A percentile compares a stretch with the other conserved stretches of the same genome.
Conservation (phyloP, 2,888 invertebrate species). For the Leptopilina syphax region DNA sequence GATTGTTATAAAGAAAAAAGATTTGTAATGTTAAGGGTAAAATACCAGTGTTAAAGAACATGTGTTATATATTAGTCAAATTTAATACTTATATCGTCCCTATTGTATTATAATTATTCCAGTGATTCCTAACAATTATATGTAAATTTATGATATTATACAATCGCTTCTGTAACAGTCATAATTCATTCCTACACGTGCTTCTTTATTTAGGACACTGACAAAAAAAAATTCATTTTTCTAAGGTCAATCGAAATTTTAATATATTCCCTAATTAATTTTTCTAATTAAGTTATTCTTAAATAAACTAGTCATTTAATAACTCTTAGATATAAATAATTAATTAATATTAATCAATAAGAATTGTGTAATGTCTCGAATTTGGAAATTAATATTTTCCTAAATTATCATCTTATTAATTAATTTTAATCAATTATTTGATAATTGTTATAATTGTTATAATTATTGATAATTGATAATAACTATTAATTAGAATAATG, state of each 20-base stretch:
- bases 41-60: not conserved
- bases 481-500: no score
- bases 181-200: not conserved
- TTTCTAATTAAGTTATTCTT: not conserved
- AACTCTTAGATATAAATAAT: not conserved
- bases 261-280: not conserved
- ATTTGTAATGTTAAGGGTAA: not conserved
- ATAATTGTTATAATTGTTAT: no score
- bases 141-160: slow-evolving; percentile 3
- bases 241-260: slow-evolving; percentile 5
- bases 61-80: slow-evolving; percentile 3
- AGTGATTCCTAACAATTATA: slow-evolving; percentile 1
- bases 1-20: not conserved
- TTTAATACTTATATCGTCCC: slow-evolving; percentile 11
- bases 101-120: not conserved
- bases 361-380: no score
- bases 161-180: slow-evolving; percentile 3
- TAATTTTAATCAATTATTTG: no score
- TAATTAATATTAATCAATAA: no score
- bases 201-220: slow-evolving; percentile 1
- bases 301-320: not conserved
- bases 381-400: no score
- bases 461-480: no score
- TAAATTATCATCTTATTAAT: no score
- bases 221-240: not conserved